Conservation (phyloP, 2,888 invertebrate genomes). For the Gibbula magus region DNA sequence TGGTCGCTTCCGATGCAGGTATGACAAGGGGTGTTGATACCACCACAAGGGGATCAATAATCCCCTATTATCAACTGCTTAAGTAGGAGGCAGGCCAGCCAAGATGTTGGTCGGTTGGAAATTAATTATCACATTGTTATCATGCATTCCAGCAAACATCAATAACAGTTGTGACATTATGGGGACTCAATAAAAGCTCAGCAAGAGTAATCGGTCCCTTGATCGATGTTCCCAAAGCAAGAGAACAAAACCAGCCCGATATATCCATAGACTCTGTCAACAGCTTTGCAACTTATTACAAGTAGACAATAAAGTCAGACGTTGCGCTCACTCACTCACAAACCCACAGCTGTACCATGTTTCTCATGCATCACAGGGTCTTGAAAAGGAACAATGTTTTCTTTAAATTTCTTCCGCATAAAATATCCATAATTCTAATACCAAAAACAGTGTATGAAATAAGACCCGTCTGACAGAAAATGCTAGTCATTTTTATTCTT, state of each 20-base stretch:
- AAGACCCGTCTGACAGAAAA: too few species aligned
- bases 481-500: too few species aligned
- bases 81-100: not conserved
- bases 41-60: not conserved
- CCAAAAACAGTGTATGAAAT: too few species aligned
- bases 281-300: slow-evolving; percentile 17
- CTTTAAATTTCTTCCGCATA: too few species aligned
- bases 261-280: not conserved
- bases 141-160: not conserved
- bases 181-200: not conserved
- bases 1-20: not conserved
- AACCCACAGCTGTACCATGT: too few species aligned
- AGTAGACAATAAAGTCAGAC: not conserved
- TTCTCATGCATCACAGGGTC: too few species aligned
- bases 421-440: too few species aligned
- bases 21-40: not conserved
- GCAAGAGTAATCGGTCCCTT: too few species aligned
- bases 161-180: slow-evolving; percentile 25
- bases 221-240: too few species aligned
- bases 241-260: too few species aligned
- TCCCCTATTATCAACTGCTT: slow-evolving; percentile 1
- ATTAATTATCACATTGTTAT: slow-evolving; percentile 25
- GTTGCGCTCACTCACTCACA: too few species aligned
- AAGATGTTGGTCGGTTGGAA: slow-evolving; percentile 10
- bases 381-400: too few species aligned